Evolutionary conservation across 2,113 vertebrate species (phyloP), one percentile per base, ranked within the genome.

Genomic region (Genyomyrus donnyi): DNA sequence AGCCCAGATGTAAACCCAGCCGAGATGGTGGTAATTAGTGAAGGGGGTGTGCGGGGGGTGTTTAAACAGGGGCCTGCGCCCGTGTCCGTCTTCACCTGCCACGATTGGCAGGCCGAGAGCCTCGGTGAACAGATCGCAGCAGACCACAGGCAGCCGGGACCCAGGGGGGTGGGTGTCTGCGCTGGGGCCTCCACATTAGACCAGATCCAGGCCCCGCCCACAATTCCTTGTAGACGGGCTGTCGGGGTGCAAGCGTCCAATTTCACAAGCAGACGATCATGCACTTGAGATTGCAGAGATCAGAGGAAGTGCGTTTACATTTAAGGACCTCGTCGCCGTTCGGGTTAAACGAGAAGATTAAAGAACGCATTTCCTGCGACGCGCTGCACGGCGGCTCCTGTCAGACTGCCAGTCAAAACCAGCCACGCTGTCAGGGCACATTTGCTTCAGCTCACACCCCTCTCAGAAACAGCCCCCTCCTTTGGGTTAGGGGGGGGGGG

Each of bases 381-480:
- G 85, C 42, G 1, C 89, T 91, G 93, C 92, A 92, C 92, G 90
- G 91, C 93, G 93, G 93, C 94, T 94, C 91, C 92, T 92, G 93
- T 93, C 94, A 85, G 90, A 91, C 93, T 95, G 92, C 92, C 92
- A 92, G 94, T 95, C 94, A 95, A 95, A 94, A 94, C 94, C 95
- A 53, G 86, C 50, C 52, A 93, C 85, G 93, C 93, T 89, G 91
- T 83, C 31, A 92, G 93, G 92, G 83, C 21, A 21, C 85, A 92
- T 92, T 89, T 87, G 84, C 52, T 88, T 39, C 10, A 5, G 74
- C 74, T 80, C 15, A 42, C 74, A 39, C 74, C 74, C 31, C 74
- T 19, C 31, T 80, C 74, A 19, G 74, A 86, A 86, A 31, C 45
- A 50, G 48, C 84, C 84, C 48, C 56, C 77, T 87, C 90, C 48